A percentile compares a stretch with the other conserved stretches of the same genome.
phyloP scores from a whole-genome alignment of 2,113 vertebrate genomes.

The Vidua macroura region DNA sequence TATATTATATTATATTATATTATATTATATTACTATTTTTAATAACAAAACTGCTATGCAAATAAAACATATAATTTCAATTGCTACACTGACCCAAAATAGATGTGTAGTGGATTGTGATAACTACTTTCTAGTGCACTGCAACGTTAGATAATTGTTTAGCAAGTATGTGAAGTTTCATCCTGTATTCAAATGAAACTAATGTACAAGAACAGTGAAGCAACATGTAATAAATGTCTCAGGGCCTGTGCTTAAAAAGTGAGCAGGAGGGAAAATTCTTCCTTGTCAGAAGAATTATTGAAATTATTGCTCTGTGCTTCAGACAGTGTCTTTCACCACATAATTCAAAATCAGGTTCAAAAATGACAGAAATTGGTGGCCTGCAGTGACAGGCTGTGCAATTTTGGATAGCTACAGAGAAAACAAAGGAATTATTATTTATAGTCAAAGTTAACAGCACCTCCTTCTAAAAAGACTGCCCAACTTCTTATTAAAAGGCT shows the following conservation, averaged over 20 bases:
- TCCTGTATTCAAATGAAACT: neutral
- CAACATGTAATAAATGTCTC: neutral
- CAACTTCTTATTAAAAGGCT: neutral
- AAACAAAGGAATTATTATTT: neutral
- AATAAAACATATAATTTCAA: neutral
- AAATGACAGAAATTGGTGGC: neutral
- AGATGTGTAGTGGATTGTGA: neutral
- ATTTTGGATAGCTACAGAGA: neutral
- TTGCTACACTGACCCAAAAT: neutral
- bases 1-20: neutral
- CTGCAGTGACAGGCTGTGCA: neutral
- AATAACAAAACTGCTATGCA: neutral
- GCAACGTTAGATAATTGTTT: neutral
- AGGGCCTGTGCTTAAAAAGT: neutral
- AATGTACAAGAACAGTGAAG: neutral
- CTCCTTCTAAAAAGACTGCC: neutral
- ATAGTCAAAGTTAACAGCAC: neutral
- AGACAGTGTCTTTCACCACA: neutral
- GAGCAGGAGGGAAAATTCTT: neutral
- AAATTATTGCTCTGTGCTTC: neutral
- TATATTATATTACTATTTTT: neutral
- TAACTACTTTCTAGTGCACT: neutral
- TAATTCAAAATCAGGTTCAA: neutral
- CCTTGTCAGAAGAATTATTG: neutral
- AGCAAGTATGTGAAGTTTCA: neutral